phyloP scores from a whole-genome alignment of 2,797 vertebrate species.

The Sternarchorhynchus goeldii region DNA sequence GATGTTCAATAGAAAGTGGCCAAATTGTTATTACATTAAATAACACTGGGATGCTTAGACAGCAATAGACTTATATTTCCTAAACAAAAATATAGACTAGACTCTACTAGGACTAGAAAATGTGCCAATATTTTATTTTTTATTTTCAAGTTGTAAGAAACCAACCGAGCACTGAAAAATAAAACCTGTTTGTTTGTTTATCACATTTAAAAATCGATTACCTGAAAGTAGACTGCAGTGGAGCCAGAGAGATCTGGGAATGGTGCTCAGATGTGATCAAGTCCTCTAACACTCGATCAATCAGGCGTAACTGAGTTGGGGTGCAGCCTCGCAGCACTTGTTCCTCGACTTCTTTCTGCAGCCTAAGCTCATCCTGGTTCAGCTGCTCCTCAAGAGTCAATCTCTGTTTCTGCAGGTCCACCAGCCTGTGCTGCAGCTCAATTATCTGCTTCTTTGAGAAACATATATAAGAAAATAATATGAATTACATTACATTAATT shows the following conservation, averaged over 20 bases:
- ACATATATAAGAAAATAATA: not conserved
- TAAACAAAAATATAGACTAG: no score
- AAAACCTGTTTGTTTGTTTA: no score
- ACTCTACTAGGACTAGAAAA: no score
- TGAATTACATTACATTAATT: not conserved
- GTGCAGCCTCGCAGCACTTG: conserved; percentile 70
- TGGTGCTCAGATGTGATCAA: conserved; percentile 73
- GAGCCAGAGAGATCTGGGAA: conserved; percentile 68
- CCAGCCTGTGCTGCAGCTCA: conserved; percentile 76
- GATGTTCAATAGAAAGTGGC: no score
- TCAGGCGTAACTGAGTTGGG: conserved; percentile 73
- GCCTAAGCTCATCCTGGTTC: conserved; percentile 73
- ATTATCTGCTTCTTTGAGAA: conserved; percentile 80
- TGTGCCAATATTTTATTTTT: no score
- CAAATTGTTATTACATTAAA: no score
- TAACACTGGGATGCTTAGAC: no score
- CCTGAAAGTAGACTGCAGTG: conserved; percentile 78
- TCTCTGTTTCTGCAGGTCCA: conserved; percentile 73
- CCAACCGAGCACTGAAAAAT: no score
- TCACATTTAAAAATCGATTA: conserved; percentile 54
- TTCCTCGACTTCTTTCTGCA: conserved; percentile 76
- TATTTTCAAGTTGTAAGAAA: no score
- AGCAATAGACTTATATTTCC: no score
- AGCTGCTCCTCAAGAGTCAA: conserved; percentile 76
- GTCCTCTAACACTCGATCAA: conserved; percentile 77